Conservation (phyloP, 64 coral and sea anemone species). For the Montipora cactus region DNA sequence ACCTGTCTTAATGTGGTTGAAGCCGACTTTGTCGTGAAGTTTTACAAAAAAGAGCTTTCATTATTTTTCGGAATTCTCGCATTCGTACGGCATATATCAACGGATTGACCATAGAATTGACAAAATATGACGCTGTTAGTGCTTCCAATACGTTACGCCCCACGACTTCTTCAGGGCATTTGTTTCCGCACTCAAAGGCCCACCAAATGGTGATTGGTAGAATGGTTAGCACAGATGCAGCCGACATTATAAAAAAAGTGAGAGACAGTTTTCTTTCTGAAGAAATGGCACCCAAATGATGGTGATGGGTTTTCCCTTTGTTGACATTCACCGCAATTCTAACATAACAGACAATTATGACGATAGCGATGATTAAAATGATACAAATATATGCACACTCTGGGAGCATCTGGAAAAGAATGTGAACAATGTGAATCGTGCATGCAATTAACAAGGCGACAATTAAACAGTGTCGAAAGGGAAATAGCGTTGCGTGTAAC, state of each 20-base stretch:
- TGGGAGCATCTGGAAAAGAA: no score
- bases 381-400: not conserved
- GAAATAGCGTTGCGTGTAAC: no score
- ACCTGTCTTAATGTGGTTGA: no score
- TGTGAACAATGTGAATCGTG: no score
- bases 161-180: not conserved
- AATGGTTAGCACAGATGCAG: not conserved
- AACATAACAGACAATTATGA: no score
- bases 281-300: not conserved
- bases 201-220: not conserved
- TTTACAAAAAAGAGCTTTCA: not conserved
- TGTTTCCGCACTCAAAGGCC: not conserved
- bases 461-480: no score
- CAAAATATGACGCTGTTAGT: not conserved
- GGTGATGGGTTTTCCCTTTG: no score
- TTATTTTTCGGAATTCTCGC: not conserved
- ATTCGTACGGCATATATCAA: not conserved
- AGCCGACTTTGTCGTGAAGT: no score
- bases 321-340: not conserved
- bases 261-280: slow-evolving; percentile 2
- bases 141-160: not conserved
- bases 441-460: no score
- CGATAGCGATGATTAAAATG: no score
- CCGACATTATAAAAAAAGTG: not conserved
- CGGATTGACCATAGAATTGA: not conserved